A percentile compares a stretch with the other conserved stretches of the same genome.
Evolutionary conservation across 2,113 vertebrate genomes (phyloP).

Genomic region (Bostrychus sinensis): DNA sequence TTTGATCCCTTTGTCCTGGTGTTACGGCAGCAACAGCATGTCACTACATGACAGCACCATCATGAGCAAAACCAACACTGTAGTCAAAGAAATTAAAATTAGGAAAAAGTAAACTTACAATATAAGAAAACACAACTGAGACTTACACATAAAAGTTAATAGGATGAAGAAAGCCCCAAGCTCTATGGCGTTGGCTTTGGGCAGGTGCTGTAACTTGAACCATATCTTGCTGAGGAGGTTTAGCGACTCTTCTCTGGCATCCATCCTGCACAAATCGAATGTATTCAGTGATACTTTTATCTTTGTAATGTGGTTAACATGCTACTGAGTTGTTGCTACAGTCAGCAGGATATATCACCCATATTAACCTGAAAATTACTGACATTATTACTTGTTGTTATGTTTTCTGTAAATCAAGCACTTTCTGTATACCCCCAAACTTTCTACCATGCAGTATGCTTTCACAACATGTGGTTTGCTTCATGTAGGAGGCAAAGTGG

Average conservation of each 20-base stretch:
- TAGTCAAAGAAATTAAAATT: neutral
- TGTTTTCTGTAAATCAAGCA: too few relatives aligned
- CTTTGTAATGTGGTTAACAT: conserved; percentile 2
- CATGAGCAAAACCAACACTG: conserved; percentile 70
- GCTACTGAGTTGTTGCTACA: neutral
- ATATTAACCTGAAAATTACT: neutral
- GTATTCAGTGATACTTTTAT: neutral
- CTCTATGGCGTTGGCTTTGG: conserved; percentile 81
- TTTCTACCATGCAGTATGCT: neutral
- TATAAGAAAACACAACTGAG: neutral
- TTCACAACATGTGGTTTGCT: neutral
- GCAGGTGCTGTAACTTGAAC: conserved; percentile 84
- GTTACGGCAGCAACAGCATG: conserved; percentile 57
- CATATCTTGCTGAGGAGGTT: conserved; percentile 80
- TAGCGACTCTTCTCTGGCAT: conserved; percentile 75
- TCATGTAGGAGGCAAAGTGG: neutral
- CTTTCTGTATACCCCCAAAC: neutral
- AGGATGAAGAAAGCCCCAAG: conserved; percentile 86
- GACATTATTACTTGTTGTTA: too few relatives aligned
- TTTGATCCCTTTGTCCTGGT: conserved; percentile 1
- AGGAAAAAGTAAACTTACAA: neutral
- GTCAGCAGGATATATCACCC: conserved; percentile 22
- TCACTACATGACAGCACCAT: conserved; percentile 45
- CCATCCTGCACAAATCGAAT: conserved; percentile 64
- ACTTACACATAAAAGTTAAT: conserved; percentile 89